Percentiles rank a stretch among this genome's conserved stretches.
These are phyloP conservation scores for Ibidorhyncha struthersii DNA, from an alignment of 2,113 vertebrate genomes.

Conservation along the genomic window DNA sequence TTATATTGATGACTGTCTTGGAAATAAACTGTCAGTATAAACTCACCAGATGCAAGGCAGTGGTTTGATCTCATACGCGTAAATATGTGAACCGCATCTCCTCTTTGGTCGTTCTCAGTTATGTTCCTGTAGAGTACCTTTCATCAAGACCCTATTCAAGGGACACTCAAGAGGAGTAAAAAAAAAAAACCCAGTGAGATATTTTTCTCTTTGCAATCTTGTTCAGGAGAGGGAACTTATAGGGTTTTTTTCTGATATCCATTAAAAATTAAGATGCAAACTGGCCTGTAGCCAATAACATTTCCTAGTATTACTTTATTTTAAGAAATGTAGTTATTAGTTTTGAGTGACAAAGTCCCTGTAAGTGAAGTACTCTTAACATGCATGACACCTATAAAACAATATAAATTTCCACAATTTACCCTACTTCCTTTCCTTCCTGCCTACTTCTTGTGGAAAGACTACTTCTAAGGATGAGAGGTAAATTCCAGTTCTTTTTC, in stretches of 20 bases:
- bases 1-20: conserved; percentile 24
- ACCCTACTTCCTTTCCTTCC: background rate
- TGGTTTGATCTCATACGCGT: background rate
- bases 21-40: conserved; percentile 34
- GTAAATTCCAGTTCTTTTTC: background rate
- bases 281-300: background rate
- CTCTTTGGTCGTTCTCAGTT: background rate
- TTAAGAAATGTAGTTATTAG: background rate
- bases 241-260: background rate
- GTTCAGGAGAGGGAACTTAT: background rate
- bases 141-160: background rate
- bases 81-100: background rate
- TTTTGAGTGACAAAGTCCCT: background rate
- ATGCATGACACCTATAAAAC: background rate
- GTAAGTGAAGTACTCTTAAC: background rate
- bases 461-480: background rate
- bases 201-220: background rate
- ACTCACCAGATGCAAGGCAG: background rate
- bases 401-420: background rate
- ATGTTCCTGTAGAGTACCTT: background rate
- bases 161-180: background rate
- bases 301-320: background rate
- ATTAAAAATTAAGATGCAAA: background rate
- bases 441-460: background rate
- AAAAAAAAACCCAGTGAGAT: background rate